Evolutionary conservation across 37 sponge, comb jelly and placozoan genomes (phyloP).

Genomic region (Tethya wilhelma): DNA sequence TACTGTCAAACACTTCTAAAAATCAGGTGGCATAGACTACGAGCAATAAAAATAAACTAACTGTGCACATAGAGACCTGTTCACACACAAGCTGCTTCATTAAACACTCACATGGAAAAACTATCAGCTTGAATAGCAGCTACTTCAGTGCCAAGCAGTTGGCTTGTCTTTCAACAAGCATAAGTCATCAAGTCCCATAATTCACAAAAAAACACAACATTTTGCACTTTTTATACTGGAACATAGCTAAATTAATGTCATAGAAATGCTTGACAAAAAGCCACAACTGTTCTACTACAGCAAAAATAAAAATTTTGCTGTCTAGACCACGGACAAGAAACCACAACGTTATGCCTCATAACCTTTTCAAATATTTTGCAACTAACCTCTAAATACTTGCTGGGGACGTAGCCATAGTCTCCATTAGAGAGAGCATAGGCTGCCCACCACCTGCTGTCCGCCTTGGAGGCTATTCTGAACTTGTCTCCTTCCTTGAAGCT

Average conservation of each 20-base stretch:
- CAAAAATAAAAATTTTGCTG: no score
- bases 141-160: background rate
- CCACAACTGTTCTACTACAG: no score
- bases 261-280: no score
- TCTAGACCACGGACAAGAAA: no score
- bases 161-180: background rate
- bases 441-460: conserved; percentile 70
- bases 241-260: background rate
- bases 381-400: conserved; percentile 58
- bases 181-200: background rate
- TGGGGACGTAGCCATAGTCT: conserved; percentile 65
- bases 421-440: conserved; percentile 39
- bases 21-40: no score
- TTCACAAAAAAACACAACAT: background rate
- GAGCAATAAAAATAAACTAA: no score
- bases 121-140: background rate
- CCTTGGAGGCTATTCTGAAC: conserved; percentile 58
- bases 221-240: background rate
- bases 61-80: background rate
- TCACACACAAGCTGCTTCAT: conserved; percentile 1
- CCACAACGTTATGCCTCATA: background rate
- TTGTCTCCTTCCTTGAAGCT: conserved; percentile 67
- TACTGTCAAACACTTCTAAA: no score
- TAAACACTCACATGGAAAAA: conserved; percentile 10
- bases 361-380: background rate